A percentile compares a stretch with the other conserved stretches of the same genome.
These are phyloP conservation scores for Nebria salina DNA, from an alignment of 2,888 invertebrate genomes.

Conservation along the genomic window DNA sequence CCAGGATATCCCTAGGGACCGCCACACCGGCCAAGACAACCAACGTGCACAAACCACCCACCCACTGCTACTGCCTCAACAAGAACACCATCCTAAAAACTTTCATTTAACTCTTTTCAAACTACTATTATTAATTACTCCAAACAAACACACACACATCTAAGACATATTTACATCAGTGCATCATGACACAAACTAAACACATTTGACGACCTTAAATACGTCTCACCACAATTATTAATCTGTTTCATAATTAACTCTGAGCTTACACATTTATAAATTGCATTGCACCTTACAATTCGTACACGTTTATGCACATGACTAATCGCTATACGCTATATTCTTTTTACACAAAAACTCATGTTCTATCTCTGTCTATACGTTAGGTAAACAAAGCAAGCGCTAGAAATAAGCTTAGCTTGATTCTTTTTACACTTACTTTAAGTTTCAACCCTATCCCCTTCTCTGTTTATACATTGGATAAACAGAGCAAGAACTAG, in stretches of 20 bases:
- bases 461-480: too few relatives aligned
- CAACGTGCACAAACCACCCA: neutral
- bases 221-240: slow-evolving; percentile 53
- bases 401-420: too few relatives aligned
- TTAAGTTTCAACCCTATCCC: too few relatives aligned
- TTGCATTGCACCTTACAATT: slow-evolving; percentile 49
- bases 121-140: too few relatives aligned
- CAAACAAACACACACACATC: too few relatives aligned
- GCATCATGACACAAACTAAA: slow-evolving; percentile 56
- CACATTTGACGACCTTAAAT: slow-evolving; percentile 55
- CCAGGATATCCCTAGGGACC: neutral
- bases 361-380: too few relatives aligned
- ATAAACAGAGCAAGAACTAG: too few relatives aligned
- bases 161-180: neutral
- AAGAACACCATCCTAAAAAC: too few relatives aligned
- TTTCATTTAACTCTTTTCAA: too few relatives aligned
- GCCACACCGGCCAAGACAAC: neutral
- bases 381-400: too few relatives aligned
- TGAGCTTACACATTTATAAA: slow-evolving; percentile 58
- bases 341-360: too few relatives aligned
- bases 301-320: neutral
- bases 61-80: neutral
- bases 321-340: neutral
- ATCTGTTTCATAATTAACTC: slow-evolving; percentile 59
- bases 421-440: too few relatives aligned